A percentile compares a stretch with the other conserved stretches of the same genome.
phyloP scores from a whole-genome alignment of 2,888 invertebrate genomes.

The Euspilapteryx auroguttella region DNA sequence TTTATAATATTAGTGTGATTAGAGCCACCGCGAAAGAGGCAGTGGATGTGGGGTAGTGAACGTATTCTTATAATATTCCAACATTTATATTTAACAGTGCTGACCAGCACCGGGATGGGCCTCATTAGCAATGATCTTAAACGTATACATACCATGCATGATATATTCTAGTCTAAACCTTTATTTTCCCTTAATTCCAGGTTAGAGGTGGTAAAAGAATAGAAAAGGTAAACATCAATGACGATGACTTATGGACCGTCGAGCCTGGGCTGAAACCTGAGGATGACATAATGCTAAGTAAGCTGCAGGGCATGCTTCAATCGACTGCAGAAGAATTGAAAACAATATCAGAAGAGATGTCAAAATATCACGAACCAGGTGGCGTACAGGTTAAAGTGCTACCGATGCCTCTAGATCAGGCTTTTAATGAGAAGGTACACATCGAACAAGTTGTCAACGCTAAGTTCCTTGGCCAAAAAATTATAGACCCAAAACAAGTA shows the following conservation, averaged over 20 bases:
- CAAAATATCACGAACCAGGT: constrained; percentile 31
- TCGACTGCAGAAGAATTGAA: constrained; percentile 49
- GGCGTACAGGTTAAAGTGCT: constrained; percentile 26
- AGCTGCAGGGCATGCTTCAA: constrained; percentile 49
- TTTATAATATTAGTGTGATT: too few species aligned
- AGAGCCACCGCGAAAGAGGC: too few species aligned
- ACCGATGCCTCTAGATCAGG: constrained; percentile 42
- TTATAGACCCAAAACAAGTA: constrained; percentile 17
- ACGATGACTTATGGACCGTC: constrained; percentile 41
- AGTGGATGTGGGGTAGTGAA: too few species aligned
- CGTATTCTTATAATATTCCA: too few species aligned
- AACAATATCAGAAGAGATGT: constrained; percentile 38
- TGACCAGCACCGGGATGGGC: too few species aligned
- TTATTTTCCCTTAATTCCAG: too few species aligned
- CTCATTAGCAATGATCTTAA: too few species aligned
- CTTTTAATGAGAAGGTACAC: constrained; percentile 49
- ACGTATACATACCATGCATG: too few species aligned
- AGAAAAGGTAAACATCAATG: constrained; percentile 46
- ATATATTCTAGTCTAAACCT: too few species aligned
- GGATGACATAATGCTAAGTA: constrained; percentile 42
- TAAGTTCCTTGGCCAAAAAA: constrained; percentile 46
- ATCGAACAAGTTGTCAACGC: constrained; percentile 50
- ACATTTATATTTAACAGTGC: too few species aligned
- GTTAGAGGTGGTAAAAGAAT: constrained; percentile 47
- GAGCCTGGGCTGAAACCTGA: constrained; percentile 43